Percentiles rank a stretch among this genome's conserved stretches.
Conservation (phyloP, 1,140 invertebrate species). For the Zaprionus camerounensis region DNA sequence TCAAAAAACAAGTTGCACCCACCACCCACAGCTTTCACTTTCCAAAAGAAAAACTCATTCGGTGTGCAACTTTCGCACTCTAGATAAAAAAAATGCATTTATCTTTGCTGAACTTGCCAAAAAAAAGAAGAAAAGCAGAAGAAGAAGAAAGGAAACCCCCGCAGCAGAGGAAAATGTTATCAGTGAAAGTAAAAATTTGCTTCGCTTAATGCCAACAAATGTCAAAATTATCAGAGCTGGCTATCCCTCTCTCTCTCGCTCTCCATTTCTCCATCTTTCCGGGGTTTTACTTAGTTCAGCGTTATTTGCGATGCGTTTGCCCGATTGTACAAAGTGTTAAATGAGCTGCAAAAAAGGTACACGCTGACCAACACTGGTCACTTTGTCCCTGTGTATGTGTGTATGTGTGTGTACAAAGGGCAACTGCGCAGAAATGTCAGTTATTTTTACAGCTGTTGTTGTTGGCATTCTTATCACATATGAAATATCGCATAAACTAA, state of each 20-base stretch:
- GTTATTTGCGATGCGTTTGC: slow-evolving; percentile 40
- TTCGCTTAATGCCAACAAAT: slow-evolving; percentile 36
- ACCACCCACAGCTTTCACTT: not conserved
- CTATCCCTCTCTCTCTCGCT: not conserved
- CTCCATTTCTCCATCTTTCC: not conserved
- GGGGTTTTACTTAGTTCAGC: slow-evolving; percentile 25
- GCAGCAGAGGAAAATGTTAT: slow-evolving; percentile 18
- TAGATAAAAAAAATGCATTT: slow-evolving; percentile 50
- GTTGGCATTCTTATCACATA: slow-evolving; percentile 66
- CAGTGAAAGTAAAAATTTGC: slow-evolving; percentile 39
- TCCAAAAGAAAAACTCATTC: slow-evolving; percentile 14
- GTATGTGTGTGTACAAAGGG: slow-evolving; percentile 17
- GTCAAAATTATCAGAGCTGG: slow-evolving; percentile 31
- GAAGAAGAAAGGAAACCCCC: not conserved
- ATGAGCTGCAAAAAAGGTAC: slow-evolving; percentile 47
- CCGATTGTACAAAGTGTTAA: slow-evolving; percentile 46
- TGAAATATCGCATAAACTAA: slow-evolving; percentile 81
- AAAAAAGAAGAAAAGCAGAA: not conserved
- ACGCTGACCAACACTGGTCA: slow-evolving; percentile 34
- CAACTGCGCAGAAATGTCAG: slow-evolving; percentile 52
- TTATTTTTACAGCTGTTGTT: slow-evolving; percentile 35
- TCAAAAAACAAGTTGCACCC: not conserved
- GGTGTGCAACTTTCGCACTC: slow-evolving; percentile 33
- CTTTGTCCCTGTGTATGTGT: not conserved
- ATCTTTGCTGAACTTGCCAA: slow-evolving; percentile 39